These are phyloP conservation scores for Leptinotarsa haldemani DNA, from an alignment of 2,888 invertebrate genomes.

Conservation along the genomic window DNA sequence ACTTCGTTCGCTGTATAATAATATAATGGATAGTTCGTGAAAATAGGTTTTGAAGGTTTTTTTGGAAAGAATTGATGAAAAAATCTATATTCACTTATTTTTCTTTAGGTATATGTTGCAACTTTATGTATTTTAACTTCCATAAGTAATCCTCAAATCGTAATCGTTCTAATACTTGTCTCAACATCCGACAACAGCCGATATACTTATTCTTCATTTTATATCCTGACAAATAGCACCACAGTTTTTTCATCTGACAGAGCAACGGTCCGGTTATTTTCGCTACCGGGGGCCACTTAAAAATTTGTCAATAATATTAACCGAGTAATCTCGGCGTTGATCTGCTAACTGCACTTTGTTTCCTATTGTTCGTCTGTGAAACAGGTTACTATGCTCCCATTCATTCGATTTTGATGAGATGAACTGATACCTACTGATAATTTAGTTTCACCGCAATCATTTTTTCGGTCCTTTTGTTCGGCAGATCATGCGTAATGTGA, in stretches of 20 bases:
- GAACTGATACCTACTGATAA: background rate
- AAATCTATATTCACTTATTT: too few species aligned
- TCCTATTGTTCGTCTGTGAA: constrained; percentile 11
- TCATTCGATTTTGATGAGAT: background rate
- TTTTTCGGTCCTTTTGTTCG: background rate
- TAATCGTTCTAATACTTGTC: too few species aligned
- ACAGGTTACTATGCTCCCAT: background rate
- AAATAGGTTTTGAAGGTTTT: too few species aligned
- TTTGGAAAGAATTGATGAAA: too few species aligned
- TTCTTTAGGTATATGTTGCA: too few species aligned
- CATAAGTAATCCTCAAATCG: too few species aligned
- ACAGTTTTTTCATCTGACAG: background rate
- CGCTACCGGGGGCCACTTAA: constrained; percentile 10
- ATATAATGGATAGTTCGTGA: too few species aligned
- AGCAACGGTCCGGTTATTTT: background rate
- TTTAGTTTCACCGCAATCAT: constrained; percentile 8
- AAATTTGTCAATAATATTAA: constrained; percentile 8
- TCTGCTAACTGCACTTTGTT: constrained; percentile 12
- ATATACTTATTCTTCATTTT: too few species aligned
- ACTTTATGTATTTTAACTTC: too few species aligned
- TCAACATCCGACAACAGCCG: too few species aligned
- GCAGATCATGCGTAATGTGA: background rate
- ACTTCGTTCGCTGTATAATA: too few species aligned
- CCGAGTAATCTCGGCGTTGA: background rate
- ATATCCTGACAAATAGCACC: constrained; percentile 2